phyloP scores from a whole-genome alignment of 2,888 invertebrate species.

The Tetheella fluctuosa region DNA sequence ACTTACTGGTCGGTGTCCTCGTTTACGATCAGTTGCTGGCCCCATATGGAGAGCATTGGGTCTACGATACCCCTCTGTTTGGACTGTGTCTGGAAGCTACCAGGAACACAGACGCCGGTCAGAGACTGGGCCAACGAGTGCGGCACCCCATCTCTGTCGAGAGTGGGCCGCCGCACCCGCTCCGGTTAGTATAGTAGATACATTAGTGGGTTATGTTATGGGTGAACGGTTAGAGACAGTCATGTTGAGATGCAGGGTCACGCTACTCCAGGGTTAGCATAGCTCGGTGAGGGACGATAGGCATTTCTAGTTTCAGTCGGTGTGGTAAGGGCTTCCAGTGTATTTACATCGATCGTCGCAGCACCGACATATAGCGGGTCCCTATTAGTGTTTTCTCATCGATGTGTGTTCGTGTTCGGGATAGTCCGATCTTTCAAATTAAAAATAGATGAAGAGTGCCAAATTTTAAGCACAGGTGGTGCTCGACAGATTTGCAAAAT shows the following conservation, averaged over 20 bases:
- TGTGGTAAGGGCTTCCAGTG: constrained; percentile 26
- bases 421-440: constrained; percentile 58
- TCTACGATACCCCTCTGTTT: constrained; percentile 98
- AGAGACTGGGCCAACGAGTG: constrained; percentile 39
- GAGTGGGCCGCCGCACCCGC: constrained; percentile 1
- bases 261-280: not conserved
- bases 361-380: not conserved
- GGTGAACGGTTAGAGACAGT: constrained; percentile 1
- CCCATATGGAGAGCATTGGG: constrained; percentile 99
- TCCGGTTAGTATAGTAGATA: not conserved
- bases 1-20: constrained; percentile 99
- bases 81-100: constrained; percentile 93
- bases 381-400: not conserved
- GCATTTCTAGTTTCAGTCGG: not conserved
- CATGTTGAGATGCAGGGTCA: not conserved
- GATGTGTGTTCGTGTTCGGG: constrained; percentile 54
- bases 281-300: not conserved
- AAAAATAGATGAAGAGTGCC: constrained; percentile 77
- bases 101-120: constrained; percentile 77
- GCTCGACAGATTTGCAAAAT: constrained; percentile 75
- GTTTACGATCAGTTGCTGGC: constrained; percentile 98
- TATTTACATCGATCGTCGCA: constrained; percentile 44
- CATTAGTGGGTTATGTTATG: not conserved
- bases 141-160: not conserved
- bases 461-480: constrained; percentile 81